phyloP scores from a whole-genome alignment of 2,888 invertebrate species.

The Drosophila leonis region DNA sequence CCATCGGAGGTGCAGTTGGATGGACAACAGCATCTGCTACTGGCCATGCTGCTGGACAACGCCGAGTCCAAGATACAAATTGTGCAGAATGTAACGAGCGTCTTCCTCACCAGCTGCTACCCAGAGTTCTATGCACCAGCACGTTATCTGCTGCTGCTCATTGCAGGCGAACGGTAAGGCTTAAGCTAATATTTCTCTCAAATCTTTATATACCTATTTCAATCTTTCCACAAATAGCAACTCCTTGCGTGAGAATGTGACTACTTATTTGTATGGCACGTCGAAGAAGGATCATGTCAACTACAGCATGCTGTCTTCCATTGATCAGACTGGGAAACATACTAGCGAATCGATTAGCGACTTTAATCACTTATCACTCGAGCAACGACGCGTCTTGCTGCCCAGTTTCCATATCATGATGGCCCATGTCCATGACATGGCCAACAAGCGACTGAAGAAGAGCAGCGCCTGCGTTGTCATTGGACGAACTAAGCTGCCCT shows the following conservation, averaged over 20 bases:
- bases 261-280: constrained; percentile 88
- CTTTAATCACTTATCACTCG: constrained; percentile 81
- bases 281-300: constrained; percentile 87
- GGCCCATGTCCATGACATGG: constrained; percentile 89
- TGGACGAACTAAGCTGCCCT: constrained; percentile 90
- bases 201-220: neutral
- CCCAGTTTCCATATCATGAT: constrained; percentile 92
- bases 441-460: constrained; percentile 87
- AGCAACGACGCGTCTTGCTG: constrained; percentile 86
- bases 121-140: constrained; percentile 93
- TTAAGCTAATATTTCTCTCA: constrained; percentile 34
- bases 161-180: constrained; percentile 92
- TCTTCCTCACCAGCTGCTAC: constrained; percentile 93
- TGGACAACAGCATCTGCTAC: constrained; percentile 86
- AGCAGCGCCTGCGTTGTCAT: constrained; percentile 88
- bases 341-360: constrained; percentile 74
- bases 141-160: constrained; percentile 92
- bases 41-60: constrained; percentile 90
- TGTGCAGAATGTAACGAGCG: constrained; percentile 93
- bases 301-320: constrained; percentile 83
- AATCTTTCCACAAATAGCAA: constrained; percentile 64
- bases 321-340: constrained; percentile 84
- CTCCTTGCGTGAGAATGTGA: constrained; percentile 84
- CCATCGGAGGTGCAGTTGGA: constrained; percentile 78
- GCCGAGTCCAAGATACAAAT: constrained; percentile 92